Evolutionary conservation across 2,797 vertebrate species (phyloP), one percentile per base, ranked within the genome.

Genomic region (Aldrovandia affinis): DNA sequence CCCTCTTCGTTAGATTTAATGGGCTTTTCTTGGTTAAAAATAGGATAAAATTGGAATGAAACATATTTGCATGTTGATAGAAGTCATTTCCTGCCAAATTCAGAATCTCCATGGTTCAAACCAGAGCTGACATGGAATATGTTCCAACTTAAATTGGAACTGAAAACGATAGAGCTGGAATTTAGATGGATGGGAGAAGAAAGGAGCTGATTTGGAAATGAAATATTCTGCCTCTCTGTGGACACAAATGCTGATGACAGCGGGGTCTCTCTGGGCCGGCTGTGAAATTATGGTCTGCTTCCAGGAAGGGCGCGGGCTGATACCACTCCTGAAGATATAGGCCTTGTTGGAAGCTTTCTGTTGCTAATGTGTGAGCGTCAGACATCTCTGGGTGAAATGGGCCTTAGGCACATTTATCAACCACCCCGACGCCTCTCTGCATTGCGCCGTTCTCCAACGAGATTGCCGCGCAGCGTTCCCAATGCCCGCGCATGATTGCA

Each of bases 251-350:
- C 44, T 28, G 9, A 65, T 65, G n/a, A 65, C 8, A 92, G 91
- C 90, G 91, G 68, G 87, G 89, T 84, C 84, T 91, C 44, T 25
- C 55, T 6, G 22, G 55, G 82, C 65, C 87, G 65, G 30, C 84
- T 78, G 84, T n/a, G 82, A 83, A 85, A 88, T 87, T 87, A 86
- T 8, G 25, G 57, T 25, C 57, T 61, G 18, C 20, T n/a, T n/a
- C 20, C 22, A 25, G 57, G 57, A 61, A 63, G 25, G 7, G 25
- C 4, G 25, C n/a, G 12, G 59, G n/a, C 65, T 36, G 14, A 39
- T 22, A 68, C 33, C 36, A 44, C 59, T 80, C 77, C 77, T 42
- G 1, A 68, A 80, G 61, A 70, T 42, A 68, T 65, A 70, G 77
- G 42, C 39, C n/a, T 10, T 81, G 59, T 39, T 12, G 14, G 57